Evolutionary conservation across 2,797 vertebrate species (phyloP).

Genomic region (Ispidina lecontei): DNA sequence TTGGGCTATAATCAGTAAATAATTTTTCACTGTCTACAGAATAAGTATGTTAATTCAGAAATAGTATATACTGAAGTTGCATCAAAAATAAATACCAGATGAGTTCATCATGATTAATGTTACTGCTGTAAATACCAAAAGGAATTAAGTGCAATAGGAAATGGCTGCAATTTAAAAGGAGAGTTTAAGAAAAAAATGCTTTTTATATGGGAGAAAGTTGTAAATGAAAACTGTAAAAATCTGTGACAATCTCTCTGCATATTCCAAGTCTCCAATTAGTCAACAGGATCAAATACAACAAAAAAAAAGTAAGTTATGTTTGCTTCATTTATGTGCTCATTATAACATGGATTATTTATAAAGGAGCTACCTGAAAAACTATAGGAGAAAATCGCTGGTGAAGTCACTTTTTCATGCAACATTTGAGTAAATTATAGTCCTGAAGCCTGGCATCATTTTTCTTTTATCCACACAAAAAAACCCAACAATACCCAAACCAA

Average conservation of each 20-base stretch:
- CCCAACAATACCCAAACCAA: too few species aligned
- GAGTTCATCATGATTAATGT: conserved; percentile 53
- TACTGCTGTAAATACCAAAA: conserved; percentile 25
- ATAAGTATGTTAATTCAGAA: conserved; percentile 69
- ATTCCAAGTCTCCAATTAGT: conserved; percentile 47
- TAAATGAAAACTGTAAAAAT: not conserved
- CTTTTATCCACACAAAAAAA: accelerated
- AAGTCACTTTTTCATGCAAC: not conserved
- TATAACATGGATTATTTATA: conserved; percentile 27
- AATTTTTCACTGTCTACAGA: conserved; percentile 74
- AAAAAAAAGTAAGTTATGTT: conserved; percentile 25
- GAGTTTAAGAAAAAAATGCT: not conserved
- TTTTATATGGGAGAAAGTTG: not conserved
- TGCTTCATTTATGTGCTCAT: conserved; percentile 19
- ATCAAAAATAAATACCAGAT: conserved; percentile 57
- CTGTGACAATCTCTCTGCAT: conserved; percentile 1
- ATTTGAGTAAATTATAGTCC: not conserved
- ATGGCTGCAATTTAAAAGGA: not conserved
- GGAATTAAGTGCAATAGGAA: conserved; percentile 24
- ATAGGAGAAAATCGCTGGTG: not conserved
- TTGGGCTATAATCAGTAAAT: conserved; percentile 52
- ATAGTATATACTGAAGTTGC: conserved; percentile 45
- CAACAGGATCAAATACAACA: conserved; percentile 21
- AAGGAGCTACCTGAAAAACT: conserved; percentile 4
- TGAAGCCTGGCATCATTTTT: not conserved